Conservation (phyloP, 2,797 vertebrate species). For the Ambastaia sidthimunki region DNA sequence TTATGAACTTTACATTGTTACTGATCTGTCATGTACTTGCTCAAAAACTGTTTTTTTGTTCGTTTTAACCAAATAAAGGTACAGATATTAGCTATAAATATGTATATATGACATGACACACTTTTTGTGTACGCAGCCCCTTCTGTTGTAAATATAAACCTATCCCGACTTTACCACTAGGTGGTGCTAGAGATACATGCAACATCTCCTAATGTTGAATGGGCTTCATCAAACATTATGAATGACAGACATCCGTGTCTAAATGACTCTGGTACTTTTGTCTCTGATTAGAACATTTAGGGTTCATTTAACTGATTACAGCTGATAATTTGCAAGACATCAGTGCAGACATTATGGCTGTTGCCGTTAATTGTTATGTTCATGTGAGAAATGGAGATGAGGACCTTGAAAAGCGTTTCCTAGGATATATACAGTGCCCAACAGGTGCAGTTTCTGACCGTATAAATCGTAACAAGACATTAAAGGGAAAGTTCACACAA, state of each 20-base stretch:
- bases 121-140: neutral
- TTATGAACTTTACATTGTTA: too few relatives aligned
- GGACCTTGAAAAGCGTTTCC: neutral
- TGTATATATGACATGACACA: neutral
- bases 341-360: constrained; percentile 1
- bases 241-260: constrained; percentile 18
- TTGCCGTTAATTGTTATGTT: constrained; percentile 3
- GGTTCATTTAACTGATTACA: constrained; percentile 26
- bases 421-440: neutral
- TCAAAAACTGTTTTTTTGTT: too few relatives aligned
- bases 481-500: neutral
- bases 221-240: constrained; percentile 19
- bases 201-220: neutral
- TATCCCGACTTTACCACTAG: constrained; percentile 49
- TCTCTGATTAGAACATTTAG: constrained; percentile 14
- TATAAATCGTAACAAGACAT: neutral
- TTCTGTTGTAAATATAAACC: neutral
- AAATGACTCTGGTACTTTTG: constrained; percentile 9
- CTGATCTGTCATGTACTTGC: too few relatives aligned
- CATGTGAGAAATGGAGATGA: constrained; percentile 8
- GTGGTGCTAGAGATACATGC: constrained; percentile 63
- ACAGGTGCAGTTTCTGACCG: neutral
- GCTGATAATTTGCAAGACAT: constrained; percentile 2
- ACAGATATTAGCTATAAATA: too few relatives aligned
- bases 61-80: too few relatives aligned